Evolutionary conservation across 2,888 invertebrate species (phyloP), one percentile per base, ranked within the genome.

Genomic region (Mechanitis messenoides): DNA sequence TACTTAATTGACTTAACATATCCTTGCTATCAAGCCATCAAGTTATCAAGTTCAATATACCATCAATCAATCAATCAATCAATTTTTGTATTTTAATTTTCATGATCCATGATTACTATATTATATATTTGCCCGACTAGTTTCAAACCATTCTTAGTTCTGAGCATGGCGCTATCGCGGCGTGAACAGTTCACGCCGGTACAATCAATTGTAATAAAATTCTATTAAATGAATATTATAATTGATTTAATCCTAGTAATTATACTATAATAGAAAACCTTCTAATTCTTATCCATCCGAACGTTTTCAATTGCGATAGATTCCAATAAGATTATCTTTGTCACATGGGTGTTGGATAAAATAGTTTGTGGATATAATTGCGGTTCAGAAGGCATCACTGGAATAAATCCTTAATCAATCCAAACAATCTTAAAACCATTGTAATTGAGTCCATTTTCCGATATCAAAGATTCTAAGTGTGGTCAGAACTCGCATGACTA

Each of bases 401-500:
- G 35, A 45, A 47, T 12, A 35, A 56, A 55, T 42, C 50, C n/a
- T 11, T 20, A n/a, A 35, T 33, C 66, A 72, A 63, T 59, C 68
- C 35, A 80, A 78, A 79, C 65, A 59, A 56, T 45, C 77, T 69
- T 63, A 80, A 74, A 56, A 6, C 31, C 58, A n/a, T 62, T 47
- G 53, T 35, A 54, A 55, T 70, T 81, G 70, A 74, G 82, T 73
- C 67, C 65, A 71, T 66, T 74, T 77, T 77, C 59, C 61, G 58
- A 60, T 57, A 64, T 61, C 72, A 59, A 45, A 20, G 59, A 67
- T 69, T 73, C 47, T 63, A 70, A 72, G 76, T 76, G 77, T 83
- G 89, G 88, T 86, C 88, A 89, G 88, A 88, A 88, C 83, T 83
- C 84, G 89, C 85, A 87, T 90, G 89, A 90, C 88, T 88, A 89